Conservation (phyloP, 2,888 invertebrate genomes). For the Drepanosiphum platanoidis region DNA sequence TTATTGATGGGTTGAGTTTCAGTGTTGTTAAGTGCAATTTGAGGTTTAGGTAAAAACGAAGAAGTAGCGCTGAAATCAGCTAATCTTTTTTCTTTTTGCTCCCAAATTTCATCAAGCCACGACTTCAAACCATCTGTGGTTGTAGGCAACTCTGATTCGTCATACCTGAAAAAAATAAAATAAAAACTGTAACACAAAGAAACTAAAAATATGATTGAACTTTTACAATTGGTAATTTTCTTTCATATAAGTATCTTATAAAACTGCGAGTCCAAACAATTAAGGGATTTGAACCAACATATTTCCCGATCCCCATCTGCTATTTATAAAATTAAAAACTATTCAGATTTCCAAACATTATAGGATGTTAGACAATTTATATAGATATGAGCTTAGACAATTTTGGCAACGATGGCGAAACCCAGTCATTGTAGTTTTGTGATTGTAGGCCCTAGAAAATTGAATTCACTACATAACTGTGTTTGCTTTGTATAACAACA, state of each 20-base stretch:
- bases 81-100: constrained; percentile 74
- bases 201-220: not conserved
- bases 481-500: too few relatives aligned
- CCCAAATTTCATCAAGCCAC: constrained; percentile 77
- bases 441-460: too few relatives aligned
- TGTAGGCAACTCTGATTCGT: constrained; percentile 72
- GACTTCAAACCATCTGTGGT: constrained; percentile 70
- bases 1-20: constrained; percentile 66
- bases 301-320: not conserved
- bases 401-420: not conserved
- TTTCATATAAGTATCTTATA: not conserved
- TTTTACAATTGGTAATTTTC: not conserved
- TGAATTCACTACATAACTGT: too few relatives aligned
- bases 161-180: constrained; percentile 71
- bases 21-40: not conserved
- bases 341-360: not conserved
- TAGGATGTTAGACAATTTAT: not conserved
- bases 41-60: constrained; percentile 66
- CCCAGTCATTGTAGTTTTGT: too few relatives aligned
- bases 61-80: constrained; percentile 73
- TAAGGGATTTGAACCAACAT: too few relatives aligned
- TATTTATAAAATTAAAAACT: not conserved
- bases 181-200: not conserved
- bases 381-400: not conserved
- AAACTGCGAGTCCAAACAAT: not conserved